These are phyloP conservation scores for Origma solitaria DNA, from an alignment of 2,113 vertebrate genomes.

Conservation along the genomic window DNA sequence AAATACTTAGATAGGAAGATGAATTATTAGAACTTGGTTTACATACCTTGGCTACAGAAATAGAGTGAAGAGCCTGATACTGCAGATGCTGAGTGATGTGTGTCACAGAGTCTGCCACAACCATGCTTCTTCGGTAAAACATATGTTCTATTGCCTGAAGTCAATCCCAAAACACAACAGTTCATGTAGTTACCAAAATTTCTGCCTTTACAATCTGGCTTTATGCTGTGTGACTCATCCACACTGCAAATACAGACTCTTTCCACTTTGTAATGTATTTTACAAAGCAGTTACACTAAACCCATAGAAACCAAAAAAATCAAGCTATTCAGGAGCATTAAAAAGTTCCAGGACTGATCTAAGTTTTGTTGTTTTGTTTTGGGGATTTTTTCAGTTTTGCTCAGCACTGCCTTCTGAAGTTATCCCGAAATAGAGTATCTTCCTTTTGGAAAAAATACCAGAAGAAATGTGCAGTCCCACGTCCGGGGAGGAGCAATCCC, in stretches of 20 bases:
- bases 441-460: neutral
- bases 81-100: slow-evolving; percentile 94
- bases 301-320: neutral
- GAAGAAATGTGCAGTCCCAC: neutral
- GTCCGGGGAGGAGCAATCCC: neutral
- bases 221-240: neutral
- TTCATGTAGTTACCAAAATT: neutral
- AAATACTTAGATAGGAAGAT: neutral
- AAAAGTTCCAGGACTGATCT: neutral
- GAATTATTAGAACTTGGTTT: neutral
- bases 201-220: neutral
- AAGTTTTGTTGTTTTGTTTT: neutral
- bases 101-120: slow-evolving; percentile 92
- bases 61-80: slow-evolving; percentile 88
- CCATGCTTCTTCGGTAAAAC: slow-evolving; percentile 91
- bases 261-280: neutral
- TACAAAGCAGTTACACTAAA: neutral
- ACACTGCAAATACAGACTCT: neutral
- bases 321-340: neutral
- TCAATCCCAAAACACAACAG: neutral
- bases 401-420: neutral
- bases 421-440: neutral
- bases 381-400: neutral
- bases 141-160: slow-evolving; percentile 91
- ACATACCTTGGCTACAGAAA: slow-evolving; percentile 88